Base-by-base conservation (phyloP, 2,797 vertebrate genomes). In the Argyrosomus regius region DNA sequence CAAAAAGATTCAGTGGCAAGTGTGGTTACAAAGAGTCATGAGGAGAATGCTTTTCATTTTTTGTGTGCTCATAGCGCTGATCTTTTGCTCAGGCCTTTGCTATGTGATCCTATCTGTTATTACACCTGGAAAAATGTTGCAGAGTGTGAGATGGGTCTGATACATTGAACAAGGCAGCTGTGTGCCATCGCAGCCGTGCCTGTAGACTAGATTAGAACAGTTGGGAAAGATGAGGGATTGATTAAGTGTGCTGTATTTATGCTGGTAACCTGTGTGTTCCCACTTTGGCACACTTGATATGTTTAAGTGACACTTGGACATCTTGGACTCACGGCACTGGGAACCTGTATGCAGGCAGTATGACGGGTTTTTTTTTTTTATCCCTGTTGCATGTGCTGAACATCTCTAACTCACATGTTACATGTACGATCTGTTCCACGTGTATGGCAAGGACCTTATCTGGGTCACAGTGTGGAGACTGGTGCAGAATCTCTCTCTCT, bases 81-180 rank as follows among this genome's bases (percentile, higher is more conserved):
- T 88, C 81, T 58, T 78, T 78, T 69, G 66, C 72, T 84, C 48
- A 64, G 72, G 77, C 81, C 78, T 83, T 87, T 78, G 82, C 78
- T 63, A 73, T 69, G 71, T 65, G 90, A 91, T 90, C 72, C 68
- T 80, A 82, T 91, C 87, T 89, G 73, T 80, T 82, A 75, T 82
- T 91, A 53, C 83, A 86, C 68, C 63, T 45, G 72, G 77, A 88
- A 84, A 86, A 86, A 91, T 81, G 82, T 64, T 77, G 53, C 78
- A 69, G 60, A 65, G 63, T 72, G 72, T 78, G 76, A 84, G 76
- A 85, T 82, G 67, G 71, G 17, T 78, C 57, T 59, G 86, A 91
- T 65, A 64, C 73, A 56, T 20, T 43, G 65, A 79, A 73, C 72
- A 72, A 89, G 83, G 85, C 87, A 89, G 85, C 80, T 85, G 87